Evolutionary conservation across 2,797 vertebrate species (phyloP), one percentile per base, ranked within the genome.

Genomic region (Mormyrus proboscirostris): DNA sequence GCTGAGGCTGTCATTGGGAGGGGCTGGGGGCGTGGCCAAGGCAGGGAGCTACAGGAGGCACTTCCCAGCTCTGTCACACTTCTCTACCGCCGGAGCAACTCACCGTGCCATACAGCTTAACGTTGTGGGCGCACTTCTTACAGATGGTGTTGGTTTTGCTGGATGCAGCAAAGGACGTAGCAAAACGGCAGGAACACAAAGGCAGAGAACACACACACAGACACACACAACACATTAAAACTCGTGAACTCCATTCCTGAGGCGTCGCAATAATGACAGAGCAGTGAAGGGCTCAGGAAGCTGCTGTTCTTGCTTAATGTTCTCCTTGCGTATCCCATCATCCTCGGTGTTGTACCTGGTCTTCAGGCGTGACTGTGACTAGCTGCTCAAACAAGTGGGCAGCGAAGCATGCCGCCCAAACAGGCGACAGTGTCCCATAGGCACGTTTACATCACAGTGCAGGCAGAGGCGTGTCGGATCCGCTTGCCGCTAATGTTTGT

Each of bases 131-230:
- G 90, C 98, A 99, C 90, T 99, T 99, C 96, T 99, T 99, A 96
- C 98, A 99, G 95, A 99, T 99, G 88, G 98, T 99, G 89, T 99
- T 98, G 49, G 98, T 99, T 96, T 99, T 99, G 93, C 98, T 99
- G 94, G 33, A 84, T 14, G 53, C 3, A 16, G 29, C 22, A 88
- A 19, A 83, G 76, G 65, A 55, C 12, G 41, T 53, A 57, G 41
- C 22, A 53, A 3, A 79, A 29, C 8, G 79, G 49, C 85, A 88
- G 25, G n/a, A 73, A 25, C 16, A n/a, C 19, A 73, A 49, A 88
- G 22, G 57, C 22, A 12, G n/a, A 33, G 22, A 55, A 51, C 41
- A 51, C 7, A 38, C 50, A 53, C n/a, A 29, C 14, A 86, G 9
- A 22, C 14, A 44, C 7, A 14, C 73, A 38, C 10, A 8, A 79